Conservation (phyloP, 1,140 invertebrate genomes). For the Drosophila erecta region DNA sequence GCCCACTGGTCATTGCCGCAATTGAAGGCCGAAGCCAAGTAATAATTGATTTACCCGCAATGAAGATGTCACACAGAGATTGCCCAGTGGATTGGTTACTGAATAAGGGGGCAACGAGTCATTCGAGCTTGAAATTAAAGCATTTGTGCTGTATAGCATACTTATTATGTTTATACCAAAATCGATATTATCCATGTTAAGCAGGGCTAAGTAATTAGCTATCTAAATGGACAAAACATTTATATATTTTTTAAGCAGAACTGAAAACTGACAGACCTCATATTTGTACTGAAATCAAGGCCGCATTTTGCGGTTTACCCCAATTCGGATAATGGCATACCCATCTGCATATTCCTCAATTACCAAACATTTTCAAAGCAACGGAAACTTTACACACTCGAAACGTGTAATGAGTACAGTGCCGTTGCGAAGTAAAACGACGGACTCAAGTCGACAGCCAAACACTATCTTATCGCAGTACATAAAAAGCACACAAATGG, state of each 20-base stretch:
- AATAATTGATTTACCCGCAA: conserved; percentile 44
- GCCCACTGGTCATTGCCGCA: conserved; percentile 18
- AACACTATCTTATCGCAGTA: conserved; percentile 43
- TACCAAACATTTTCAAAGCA: conserved; percentile 32
- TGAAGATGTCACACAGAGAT: conserved; percentile 35
- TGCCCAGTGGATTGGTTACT: conserved; percentile 9
- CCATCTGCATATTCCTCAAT: conserved; percentile 16
- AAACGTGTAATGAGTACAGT: conserved; percentile 19
- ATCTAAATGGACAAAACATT: too few species aligned
- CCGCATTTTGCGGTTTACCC: neutral
- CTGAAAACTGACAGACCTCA: neutral
- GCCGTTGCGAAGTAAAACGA: conserved; percentile 8
- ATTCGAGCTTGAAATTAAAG: conserved; percentile 1
- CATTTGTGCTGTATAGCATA: too few species aligned
- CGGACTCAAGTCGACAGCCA: conserved; percentile 15
- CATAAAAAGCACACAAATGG: conserved; percentile 41
- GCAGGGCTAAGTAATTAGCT: too few species aligned
- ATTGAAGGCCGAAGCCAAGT: conserved; percentile 34
- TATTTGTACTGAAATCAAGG: neutral
- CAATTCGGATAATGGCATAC: neutral
- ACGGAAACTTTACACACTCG: conserved; percentile 9
- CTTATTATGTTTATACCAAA: too few species aligned
- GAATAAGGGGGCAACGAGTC: conserved; percentile 7
- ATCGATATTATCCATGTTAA: too few species aligned
- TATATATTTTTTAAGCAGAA: neutral